Conservation (phyloP, 2,797 vertebrate genomes). For the Taenioides sp. region DNA sequence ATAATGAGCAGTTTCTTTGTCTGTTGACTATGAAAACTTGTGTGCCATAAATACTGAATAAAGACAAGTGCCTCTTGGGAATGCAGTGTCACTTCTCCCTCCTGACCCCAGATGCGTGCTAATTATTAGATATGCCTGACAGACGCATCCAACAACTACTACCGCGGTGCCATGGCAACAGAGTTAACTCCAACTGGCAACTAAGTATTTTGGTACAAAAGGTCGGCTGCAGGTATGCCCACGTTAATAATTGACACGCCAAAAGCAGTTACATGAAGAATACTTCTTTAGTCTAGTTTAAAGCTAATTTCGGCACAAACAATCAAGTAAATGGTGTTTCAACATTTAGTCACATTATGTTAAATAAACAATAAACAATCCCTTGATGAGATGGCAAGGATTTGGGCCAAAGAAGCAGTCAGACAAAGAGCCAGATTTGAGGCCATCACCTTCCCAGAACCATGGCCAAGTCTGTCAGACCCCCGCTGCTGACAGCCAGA, state of each 20-base stretch:
- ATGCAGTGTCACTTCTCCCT: slow-evolving; percentile 28
- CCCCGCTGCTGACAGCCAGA: slow-evolving; percentile 53
- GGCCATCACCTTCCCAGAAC: slow-evolving; percentile 63
- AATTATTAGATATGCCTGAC: slow-evolving; percentile 48
- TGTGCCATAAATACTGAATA: slow-evolving; percentile 13
- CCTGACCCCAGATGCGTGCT: slow-evolving; percentile 40
- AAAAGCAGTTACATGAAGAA: slow-evolving; percentile 51
- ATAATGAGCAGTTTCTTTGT: slow-evolving; percentile 11
- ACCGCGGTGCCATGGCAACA: slow-evolving; percentile 75
- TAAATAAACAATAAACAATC: slow-evolving; percentile 20
- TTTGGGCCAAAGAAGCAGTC: slow-evolving; percentile 41
- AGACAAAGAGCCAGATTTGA: slow-evolving; percentile 34
- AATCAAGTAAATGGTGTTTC: slow-evolving; percentile 25
- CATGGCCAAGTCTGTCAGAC: slow-evolving; percentile 56
- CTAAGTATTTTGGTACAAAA: slow-evolving; percentile 79
- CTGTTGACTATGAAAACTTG: neutral
- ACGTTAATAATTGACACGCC: slow-evolving; percentile 77
- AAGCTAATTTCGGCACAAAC: slow-evolving; percentile 41
- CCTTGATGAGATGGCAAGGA: slow-evolving; percentile 21
- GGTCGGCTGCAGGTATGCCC: slow-evolving; percentile 74
- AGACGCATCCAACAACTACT: slow-evolving; percentile 47
- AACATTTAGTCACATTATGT: too few relatives aligned
- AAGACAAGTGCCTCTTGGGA: slow-evolving; percentile 13
- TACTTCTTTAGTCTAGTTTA: slow-evolving; percentile 54
- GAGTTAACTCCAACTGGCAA: slow-evolving; percentile 71